These are phyloP conservation scores for Strigamia crassipes DNA, from an alignment of 2,888 invertebrate genomes.

Conservation along the genomic window DNA sequence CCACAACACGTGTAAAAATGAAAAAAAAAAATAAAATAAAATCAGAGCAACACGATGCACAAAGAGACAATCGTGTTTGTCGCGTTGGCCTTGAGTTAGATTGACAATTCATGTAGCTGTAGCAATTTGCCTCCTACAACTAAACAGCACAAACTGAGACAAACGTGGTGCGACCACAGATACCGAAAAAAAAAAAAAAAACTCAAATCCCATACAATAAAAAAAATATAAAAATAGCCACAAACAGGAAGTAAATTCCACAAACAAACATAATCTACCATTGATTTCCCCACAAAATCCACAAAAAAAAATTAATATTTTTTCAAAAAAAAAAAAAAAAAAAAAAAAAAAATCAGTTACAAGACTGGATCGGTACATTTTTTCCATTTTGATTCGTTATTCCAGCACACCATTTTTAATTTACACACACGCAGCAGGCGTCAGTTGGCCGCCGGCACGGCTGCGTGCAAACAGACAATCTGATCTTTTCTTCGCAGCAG, in stretches of 20 bases:
- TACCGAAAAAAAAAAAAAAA: background rate
- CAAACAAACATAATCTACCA: background rate
- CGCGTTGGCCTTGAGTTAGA: background rate
- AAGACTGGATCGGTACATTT: background rate
- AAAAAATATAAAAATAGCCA: background rate
- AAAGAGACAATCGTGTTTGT: background rate
- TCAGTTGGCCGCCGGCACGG: constrained; percentile 17
- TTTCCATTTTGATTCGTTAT: constrained; percentile 1
- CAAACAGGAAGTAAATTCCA: background rate
- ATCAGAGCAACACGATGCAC: background rate
- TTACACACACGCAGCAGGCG: constrained; percentile 25
- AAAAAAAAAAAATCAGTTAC: background rate
- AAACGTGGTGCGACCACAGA: background rate
- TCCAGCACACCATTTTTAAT: constrained; percentile 25
- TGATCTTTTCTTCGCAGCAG: constrained; percentile 22
- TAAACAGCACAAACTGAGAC: background rate
- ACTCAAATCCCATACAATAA: background rate
- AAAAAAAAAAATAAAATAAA: background rate
- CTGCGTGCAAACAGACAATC: constrained; percentile 26
- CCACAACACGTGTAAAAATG: background rate
- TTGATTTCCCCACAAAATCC: background rate
- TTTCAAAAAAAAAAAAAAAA: background rate
- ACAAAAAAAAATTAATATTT: background rate
- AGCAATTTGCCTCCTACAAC: background rate
- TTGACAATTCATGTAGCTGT: background rate